Base-by-base conservation (phyloP, 1,140 invertebrate species). In the Aleiodes sp. region DNA sequence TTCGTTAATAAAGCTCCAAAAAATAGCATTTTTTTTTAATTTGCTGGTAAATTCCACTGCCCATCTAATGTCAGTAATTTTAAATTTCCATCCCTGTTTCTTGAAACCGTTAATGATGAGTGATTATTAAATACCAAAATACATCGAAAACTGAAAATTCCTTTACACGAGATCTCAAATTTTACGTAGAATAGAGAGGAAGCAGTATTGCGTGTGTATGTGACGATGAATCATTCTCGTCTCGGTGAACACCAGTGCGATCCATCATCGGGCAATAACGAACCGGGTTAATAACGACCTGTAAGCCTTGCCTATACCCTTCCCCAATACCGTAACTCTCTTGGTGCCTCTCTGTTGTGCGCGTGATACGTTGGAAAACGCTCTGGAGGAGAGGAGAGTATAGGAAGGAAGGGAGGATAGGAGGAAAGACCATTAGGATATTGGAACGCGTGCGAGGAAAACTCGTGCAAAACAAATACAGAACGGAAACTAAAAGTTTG, bases 201-300 rank as follows among this genome's bases (percentile, higher is more conserved):
- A n/a, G n/a, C n/a, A n/a, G n/a, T n/a, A n/a, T n/a, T n/a, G n/a
- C n/a, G 14, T 46, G 41, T 4, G 16, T 46, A 14, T 37, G 31
- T 21, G 21, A 19, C 66, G 66, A 68, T 68, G 66, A 68, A 68
- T 68, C 66, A 68, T 68, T 62, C 59, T 62, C 66, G 66, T 62
- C 59, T 62, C 59, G 39, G 66, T 62, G 39, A 68, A 31, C 66
- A 68, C 43, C 29, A 43, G 59, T 41, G 21, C 52, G 24, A 68
- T 68, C 66, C 66, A 68, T 68, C 66, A 68, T 68, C 66, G 37
- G 29, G 35, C 57, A 68, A 68, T 68, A 68, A 68, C 66, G 66
- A 68, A 68, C 56, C 33, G 41, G 52, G 66, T 68, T 68, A 68
- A 68, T 68, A 68, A 68, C 59, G 37, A 14, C 66, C 35, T 63